Conservation (phyloP, 2,888 invertebrate species). For the Rhynchonema sp. region DNA sequence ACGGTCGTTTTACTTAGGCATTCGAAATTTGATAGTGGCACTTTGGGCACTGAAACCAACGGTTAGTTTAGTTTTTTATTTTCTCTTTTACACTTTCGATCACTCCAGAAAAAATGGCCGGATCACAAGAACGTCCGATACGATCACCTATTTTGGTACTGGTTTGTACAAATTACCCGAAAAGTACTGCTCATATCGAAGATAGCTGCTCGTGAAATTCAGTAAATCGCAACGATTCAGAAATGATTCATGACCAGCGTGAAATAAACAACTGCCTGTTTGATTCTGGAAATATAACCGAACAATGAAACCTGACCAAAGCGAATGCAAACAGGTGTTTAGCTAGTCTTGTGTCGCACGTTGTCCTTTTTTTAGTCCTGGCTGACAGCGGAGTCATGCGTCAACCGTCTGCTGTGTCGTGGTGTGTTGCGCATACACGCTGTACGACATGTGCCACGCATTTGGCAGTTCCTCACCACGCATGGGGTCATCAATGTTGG, state of each 20-base stretch:
- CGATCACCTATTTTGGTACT: constrained; percentile 5
- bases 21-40: constrained; percentile 31
- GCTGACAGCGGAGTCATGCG: constrained; percentile 26
- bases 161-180: background rate
- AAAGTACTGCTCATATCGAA: background rate
- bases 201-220: too few species aligned
- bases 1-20: constrained; percentile 27
- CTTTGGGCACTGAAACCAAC: constrained; percentile 31
- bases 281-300: constrained; percentile 27
- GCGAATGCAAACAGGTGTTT: constrained; percentile 27
- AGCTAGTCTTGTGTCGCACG: constrained; percentile 29
- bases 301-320: constrained; percentile 23
- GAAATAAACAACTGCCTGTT: background rate
- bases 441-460: constrained; percentile 19
- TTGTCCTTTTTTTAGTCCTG: constrained; percentile 25
- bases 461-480: constrained; percentile 27
- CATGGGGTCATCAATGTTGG: constrained; percentile 31
- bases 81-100: too few species aligned
- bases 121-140: too few species aligned
- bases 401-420: constrained; percentile 26
- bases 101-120: too few species aligned
- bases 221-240: too few species aligned
- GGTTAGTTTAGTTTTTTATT: too few species aligned
- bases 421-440: constrained; percentile 29
- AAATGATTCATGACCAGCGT: background rate